Conservation (phyloP, 2,888 invertebrate genomes). For the Cosmia pyralina region DNA sequence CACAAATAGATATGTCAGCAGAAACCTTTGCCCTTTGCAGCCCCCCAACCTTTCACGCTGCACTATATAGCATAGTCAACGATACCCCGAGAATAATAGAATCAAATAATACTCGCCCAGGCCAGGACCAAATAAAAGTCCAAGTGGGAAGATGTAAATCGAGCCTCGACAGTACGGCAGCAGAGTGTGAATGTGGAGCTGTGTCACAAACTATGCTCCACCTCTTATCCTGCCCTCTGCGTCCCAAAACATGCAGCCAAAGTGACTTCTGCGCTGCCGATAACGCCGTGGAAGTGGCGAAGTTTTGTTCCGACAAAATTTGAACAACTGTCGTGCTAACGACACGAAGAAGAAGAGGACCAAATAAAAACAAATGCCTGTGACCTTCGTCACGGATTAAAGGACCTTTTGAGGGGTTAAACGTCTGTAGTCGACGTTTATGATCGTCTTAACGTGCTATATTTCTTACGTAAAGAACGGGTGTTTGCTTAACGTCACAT, state of each 20-base stretch:
- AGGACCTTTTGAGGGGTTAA: constrained; percentile 37
- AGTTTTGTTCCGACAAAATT: no score
- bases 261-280: no score
- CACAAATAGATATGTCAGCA: not conserved
- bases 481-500: constrained; percentile 25
- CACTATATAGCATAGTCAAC: not conserved
- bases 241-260: no score
- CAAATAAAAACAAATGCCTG: constrained; percentile 29
- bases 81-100: constrained; percentile 23
- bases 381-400: constrained; percentile 46
- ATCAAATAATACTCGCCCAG: constrained; percentile 46
- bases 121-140: no score
- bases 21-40: not conserved
- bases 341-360: not conserved
- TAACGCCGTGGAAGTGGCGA: no score
- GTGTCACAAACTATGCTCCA: no score
- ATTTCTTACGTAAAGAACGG: constrained; percentile 34
- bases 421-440: constrained; percentile 41
- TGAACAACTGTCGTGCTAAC: no score
- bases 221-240: no score
- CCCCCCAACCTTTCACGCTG: not conserved
- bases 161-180: no score
- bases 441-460: constrained; percentile 36
- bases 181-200: no score
- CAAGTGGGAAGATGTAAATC: no score